Evolutionary conservation across 2,113 vertebrate species (phyloP).

Genomic region (Psammodynastes pulverulentus): DNA sequence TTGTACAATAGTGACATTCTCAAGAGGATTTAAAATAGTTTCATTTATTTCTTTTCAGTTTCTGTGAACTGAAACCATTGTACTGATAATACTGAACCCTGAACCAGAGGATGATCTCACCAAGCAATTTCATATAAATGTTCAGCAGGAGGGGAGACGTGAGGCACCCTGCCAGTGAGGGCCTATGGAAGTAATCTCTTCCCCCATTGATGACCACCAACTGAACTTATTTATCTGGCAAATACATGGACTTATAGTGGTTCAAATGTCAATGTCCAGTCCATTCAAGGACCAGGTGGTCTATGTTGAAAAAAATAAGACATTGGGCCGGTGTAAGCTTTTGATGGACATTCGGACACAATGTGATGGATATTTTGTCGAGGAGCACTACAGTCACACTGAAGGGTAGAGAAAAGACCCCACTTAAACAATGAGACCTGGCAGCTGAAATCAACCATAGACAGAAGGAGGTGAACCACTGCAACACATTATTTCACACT

Average conservation of each 20-base stretch:
- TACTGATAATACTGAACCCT: background rate
- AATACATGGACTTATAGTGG: too few species aligned
- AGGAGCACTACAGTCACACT: too few species aligned
- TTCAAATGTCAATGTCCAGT: too few species aligned
- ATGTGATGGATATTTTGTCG: too few species aligned
- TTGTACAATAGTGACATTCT: background rate
- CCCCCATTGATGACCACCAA: background rate
- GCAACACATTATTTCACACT: background rate
- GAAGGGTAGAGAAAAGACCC: too few species aligned
- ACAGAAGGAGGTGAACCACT: background rate
- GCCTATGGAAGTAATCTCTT: background rate
- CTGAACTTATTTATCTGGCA: background rate
- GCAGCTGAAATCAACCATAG: background rate
- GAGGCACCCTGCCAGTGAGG: background rate
- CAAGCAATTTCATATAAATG: background rate
- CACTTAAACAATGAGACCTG: too few species aligned
- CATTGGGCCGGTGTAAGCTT: too few species aligned
- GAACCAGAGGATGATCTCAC: background rate
- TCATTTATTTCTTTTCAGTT: conserved; percentile 10
- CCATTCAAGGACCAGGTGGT: too few species aligned
- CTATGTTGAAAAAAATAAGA: too few species aligned
- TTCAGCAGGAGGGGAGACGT: background rate
- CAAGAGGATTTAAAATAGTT: background rate
- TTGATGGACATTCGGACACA: too few species aligned
- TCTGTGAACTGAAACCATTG: conserved; percentile 12